These are phyloP conservation scores for Neuroscelio doddi DNA, from an alignment of 2,888 invertebrate genomes.

Conservation along the genomic window DNA sequence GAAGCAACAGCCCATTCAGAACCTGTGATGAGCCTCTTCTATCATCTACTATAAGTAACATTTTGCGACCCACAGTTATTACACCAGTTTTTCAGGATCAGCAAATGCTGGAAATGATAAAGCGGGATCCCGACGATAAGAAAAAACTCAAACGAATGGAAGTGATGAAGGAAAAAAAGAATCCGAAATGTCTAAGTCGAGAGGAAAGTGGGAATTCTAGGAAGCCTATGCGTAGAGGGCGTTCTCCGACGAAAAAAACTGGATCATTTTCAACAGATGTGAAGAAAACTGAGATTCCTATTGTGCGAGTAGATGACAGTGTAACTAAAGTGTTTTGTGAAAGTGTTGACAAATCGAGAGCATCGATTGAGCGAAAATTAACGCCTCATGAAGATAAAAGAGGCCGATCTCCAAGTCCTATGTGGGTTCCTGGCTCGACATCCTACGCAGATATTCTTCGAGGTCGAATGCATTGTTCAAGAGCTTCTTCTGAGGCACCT, in stretches of 20 bases:
- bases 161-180: conserved; percentile 18
- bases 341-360: neutral
- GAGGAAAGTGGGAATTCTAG: neutral
- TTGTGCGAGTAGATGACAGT: conserved; percentile 46
- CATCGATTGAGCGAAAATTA: conserved; percentile 35
- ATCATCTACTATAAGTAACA: conserved; percentile 29
- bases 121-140: conserved; percentile 1
- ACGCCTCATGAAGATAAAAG: conserved; percentile 63
- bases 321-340: conserved; percentile 17
- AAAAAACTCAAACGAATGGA: neutral
- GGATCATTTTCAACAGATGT: conserved; percentile 23
- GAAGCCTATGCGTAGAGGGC: conserved; percentile 70
- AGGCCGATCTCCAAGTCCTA: conserved; percentile 79
- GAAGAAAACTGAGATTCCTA: conserved; percentile 29
- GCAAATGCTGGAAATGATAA: conserved; percentile 19
- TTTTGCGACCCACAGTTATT: conserved; percentile 22
- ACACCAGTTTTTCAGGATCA: conserved; percentile 24
- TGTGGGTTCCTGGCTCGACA: conserved; percentile 83
- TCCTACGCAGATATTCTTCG: conserved; percentile 87
- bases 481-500: conserved; percentile 52
- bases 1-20: conserved; percentile 64
- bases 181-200: no score
- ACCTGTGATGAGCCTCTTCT: conserved; percentile 55
- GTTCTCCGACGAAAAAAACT: conserved; percentile 73
- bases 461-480: conserved; percentile 70